phyloP scores from a whole-genome alignment of 2,888 invertebrate genomes.

The Mesorhabditis belari region DNA sequence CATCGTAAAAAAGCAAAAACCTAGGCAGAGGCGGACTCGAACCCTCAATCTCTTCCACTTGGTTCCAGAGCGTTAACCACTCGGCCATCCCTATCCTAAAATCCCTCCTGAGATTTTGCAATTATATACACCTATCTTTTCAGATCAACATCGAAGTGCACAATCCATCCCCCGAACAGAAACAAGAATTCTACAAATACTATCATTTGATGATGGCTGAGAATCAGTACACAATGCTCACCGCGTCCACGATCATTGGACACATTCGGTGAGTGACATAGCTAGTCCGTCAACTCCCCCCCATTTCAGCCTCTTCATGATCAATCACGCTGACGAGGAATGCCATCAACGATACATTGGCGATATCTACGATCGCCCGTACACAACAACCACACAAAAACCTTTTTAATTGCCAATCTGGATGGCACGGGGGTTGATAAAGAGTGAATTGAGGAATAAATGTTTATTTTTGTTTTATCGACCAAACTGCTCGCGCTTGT shows the following conservation, averaged over 20 bases:
- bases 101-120: too few relatives aligned
- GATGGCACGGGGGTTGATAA: background rate
- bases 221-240: background rate
- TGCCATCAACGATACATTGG: background rate
- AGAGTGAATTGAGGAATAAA: background rate
- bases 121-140: background rate
- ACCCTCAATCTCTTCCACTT: too few relatives aligned
- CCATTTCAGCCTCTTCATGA: background rate
- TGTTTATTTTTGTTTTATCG: background rate
- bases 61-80: too few relatives aligned
- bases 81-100: too few relatives aligned
- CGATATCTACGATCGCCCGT: background rate
- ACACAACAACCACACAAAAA: too few relatives aligned
- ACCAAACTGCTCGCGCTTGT: background rate
- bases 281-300: background rate
- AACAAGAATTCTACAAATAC: slow-evolving; percentile 1
- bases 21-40: too few relatives aligned
- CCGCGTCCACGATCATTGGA: background rate
- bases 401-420: background rate
- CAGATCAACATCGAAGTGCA: slow-evolving; percentile 10
- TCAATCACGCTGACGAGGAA: background rate
- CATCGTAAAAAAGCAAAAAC: too few relatives aligned
- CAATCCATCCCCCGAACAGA: background rate
- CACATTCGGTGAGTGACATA: background rate
- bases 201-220: slow-evolving; percentile 3